These are phyloP conservation scores for Lepidurus apus DNA, from an alignment of 1,140 invertebrate genomes.

Conservation along the genomic window DNA sequence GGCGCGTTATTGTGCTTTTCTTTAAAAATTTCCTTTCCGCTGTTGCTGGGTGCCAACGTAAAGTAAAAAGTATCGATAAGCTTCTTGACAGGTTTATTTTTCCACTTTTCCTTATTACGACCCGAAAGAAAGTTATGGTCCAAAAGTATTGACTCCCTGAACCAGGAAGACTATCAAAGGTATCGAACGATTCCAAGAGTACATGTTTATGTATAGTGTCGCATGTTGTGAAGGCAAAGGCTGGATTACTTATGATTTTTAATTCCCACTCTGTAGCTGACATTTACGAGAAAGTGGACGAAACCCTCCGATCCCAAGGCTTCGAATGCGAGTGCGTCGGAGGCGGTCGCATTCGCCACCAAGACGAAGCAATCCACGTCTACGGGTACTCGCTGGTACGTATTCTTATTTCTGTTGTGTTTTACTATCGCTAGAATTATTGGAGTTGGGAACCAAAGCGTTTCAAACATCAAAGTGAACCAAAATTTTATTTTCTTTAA, in stretches of 20 bases:
- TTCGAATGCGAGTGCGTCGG: conserved; percentile 68
- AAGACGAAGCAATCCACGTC: conserved; percentile 71
- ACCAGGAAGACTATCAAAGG: too few relatives aligned
- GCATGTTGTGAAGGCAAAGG: too few relatives aligned
- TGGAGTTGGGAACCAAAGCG: background rate
- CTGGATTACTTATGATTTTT: background rate
- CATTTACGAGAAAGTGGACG: conserved; percentile 59
- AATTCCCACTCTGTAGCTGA: conserved; percentile 50
- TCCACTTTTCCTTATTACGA: too few relatives aligned
- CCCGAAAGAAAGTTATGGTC: too few relatives aligned
- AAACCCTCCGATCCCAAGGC: conserved; percentile 48
- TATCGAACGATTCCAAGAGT: too few relatives aligned
- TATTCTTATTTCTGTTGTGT: conserved; percentile 32
- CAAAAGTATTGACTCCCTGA: too few relatives aligned
- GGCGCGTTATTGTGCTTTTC: too few relatives aligned
- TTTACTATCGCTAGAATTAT: background rate
- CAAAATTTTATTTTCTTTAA: background rate
- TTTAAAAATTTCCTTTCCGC: too few relatives aligned
- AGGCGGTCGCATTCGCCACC: conserved; percentile 76
- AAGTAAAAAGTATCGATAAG: too few relatives aligned
- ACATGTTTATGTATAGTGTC: too few relatives aligned
- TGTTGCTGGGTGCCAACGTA: too few relatives aligned
- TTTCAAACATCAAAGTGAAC: background rate
- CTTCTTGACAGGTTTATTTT: too few relatives aligned
- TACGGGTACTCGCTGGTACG: conserved; percentile 79